Percentiles rank a stretch among this genome's conserved stretches.
phyloP scores from a whole-genome alignment of 2,113 vertebrate genomes.

The Myotis brandtii region DNA sequence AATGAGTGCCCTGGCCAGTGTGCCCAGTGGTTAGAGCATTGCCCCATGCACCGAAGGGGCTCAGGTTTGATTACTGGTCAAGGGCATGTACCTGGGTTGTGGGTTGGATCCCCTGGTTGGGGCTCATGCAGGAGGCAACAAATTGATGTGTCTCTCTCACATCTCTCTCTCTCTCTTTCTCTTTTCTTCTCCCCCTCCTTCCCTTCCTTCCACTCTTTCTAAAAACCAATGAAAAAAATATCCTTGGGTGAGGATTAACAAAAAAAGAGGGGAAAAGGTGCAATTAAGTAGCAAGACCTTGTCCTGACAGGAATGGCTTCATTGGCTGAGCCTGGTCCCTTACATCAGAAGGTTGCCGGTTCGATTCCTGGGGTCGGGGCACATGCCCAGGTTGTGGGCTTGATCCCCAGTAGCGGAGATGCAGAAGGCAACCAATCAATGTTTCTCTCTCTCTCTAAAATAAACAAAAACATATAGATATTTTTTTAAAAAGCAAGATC shows the following conservation, averaged over 20 bases:
- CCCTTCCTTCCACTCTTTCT: no score
- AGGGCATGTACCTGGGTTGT: no score
- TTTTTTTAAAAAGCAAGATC: neutral
- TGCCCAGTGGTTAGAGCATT: no score
- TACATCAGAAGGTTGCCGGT: neutral
- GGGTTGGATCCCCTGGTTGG: no score
- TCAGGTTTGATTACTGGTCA: no score
- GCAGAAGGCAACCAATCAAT: neutral
- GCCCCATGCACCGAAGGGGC: no score
- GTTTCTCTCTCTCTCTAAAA: neutral
- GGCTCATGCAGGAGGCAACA: no score
- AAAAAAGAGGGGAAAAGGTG: neutral
- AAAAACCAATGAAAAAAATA: no score
- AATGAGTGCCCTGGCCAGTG: neutral
- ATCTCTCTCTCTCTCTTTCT: no score
- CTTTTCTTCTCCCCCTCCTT: no score
- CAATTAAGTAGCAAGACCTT: neutral
- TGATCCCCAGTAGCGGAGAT: neutral
- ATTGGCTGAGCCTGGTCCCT: neutral
- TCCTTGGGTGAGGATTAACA: no score
- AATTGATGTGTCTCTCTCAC: no score
- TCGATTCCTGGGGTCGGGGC: neutral
- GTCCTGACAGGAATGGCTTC: neutral
- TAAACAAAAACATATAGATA: neutral
- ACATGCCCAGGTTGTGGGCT: neutral